Conservation (phyloP, 2,888 invertebrate species). For the Diloba caeruleocephala region DNA sequence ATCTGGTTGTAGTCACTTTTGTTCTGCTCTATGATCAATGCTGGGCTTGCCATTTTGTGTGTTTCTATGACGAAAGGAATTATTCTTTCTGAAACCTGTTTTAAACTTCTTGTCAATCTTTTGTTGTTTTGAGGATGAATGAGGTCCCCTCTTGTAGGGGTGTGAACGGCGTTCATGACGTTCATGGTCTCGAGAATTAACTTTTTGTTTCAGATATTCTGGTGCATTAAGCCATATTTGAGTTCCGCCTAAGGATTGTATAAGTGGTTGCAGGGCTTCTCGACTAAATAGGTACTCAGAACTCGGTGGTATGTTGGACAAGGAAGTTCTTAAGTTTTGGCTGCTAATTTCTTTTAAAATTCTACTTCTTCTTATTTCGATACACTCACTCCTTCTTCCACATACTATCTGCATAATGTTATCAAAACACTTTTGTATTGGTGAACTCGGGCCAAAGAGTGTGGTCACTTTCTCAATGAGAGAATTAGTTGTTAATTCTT, state of each 20-base stretch:
- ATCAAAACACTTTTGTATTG: background rate
- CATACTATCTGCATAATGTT: background rate
- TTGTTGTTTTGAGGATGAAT: background rate
- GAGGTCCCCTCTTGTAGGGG: background rate
- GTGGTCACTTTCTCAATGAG: background rate
- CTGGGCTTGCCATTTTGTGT: background rate
- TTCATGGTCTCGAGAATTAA: background rate
- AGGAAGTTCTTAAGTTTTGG: background rate
- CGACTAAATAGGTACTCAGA: too few relatives aligned
- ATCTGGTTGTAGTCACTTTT: background rate
- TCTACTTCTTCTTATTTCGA: background rate
- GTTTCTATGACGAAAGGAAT: background rate
- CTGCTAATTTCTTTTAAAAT: background rate
- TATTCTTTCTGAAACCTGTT: background rate
- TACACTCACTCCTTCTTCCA: too few relatives aligned
- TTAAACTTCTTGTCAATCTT: background rate
- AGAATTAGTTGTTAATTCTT: background rate
- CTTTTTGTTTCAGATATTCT: background rate
- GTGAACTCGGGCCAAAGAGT: too few relatives aligned
- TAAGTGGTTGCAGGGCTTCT: too few relatives aligned
- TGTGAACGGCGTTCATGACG: background rate
- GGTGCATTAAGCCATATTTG: background rate
- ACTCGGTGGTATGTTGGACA: too few relatives aligned
- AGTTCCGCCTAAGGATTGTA: too few relatives aligned
- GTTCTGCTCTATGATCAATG: background rate